Evolutionary conservation across 2,888 invertebrate genomes (phyloP), one percentile per base, ranked within the genome.

Genomic region (Cyclophora albipunctata): DNA sequence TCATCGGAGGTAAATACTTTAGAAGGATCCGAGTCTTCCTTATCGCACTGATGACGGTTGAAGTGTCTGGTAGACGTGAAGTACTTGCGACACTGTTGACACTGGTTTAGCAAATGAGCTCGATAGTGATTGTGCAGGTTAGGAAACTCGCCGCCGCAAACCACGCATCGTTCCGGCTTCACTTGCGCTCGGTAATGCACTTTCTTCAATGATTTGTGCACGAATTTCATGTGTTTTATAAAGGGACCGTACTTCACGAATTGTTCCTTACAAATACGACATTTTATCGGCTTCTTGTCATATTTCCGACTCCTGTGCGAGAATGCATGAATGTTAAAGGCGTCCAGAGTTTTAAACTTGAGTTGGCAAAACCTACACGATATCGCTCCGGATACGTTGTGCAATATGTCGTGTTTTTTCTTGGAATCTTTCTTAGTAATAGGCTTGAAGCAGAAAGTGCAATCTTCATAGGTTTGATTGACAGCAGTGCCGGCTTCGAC

Each of bases 81-180:
- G 59, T 88, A 89, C 54, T 88, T 89, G 42, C 49, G 59, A 62
- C 90, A 90, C 20, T 64, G 71, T 49, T 82, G 86, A 55, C 91
- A 91, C 50, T 89, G 86, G 67, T 92, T 91, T 58, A 86, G 78
- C 46, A 91, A 63, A 58, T 91, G 92, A 45, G 91, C 91, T 33
- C 91, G 89, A 55, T 90, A 90, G 55, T 92, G 90, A 64, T 91
- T 91, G 71, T 92, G 91, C 54, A 91, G 80, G 54, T 91, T 91
- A 1, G 91, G 90, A 63, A 92, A 91, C 1, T 81, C 77, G 37
- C 85, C 91, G 7, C 90, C 87, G 66, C 92, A 92, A 3, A 92
- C 84, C 45, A 90, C 90, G 66, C 92, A 92, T 41, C 84, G 86
- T 57, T 91, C 91, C 0, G 91, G 86, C 60, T 71, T 78, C 34